phyloP scores from a whole-genome alignment of 2,888 invertebrate genomes.

The Cryptus armator region DNA sequence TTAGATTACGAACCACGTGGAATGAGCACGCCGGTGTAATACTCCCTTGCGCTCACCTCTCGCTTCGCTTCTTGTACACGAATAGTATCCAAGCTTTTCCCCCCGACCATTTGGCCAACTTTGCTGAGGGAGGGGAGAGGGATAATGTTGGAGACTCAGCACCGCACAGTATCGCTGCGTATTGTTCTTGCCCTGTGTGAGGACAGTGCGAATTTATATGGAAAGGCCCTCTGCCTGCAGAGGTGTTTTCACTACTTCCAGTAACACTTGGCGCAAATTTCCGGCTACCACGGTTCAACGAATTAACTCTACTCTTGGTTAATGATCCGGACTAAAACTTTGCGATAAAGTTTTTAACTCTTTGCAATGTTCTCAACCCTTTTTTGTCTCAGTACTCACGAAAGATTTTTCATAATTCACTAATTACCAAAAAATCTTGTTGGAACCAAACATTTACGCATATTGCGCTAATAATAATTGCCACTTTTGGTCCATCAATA shows the following conservation, averaged over 20 bases:
- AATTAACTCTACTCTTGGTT: conserved; percentile 45
- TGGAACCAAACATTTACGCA: background rate
- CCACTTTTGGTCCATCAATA: no score
- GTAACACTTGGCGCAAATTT: conserved; percentile 19
- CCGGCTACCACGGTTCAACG: conserved; percentile 23
- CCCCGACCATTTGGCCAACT: conserved; percentile 6
- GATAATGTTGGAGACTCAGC: conserved; percentile 1
- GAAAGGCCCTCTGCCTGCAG: background rate
- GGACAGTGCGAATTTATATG: background rate
- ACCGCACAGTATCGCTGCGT: background rate
- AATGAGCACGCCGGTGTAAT: conserved; percentile 43
- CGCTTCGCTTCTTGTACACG: background rate
- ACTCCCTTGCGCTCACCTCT: background rate
- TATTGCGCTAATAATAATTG: no score
- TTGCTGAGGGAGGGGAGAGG: background rate
- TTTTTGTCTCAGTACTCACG: background rate
- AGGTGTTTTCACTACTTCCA: background rate
- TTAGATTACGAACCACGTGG: conserved; percentile 67
- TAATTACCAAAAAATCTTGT: background rate
- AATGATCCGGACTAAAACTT: conserved; percentile 52
- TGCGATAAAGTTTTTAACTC: conserved; percentile 37
- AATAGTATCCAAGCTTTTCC: conserved; percentile 15
- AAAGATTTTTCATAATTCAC: background rate
- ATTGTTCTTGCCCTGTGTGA: background rate
- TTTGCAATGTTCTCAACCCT: background rate